These are phyloP conservation scores for Lasioglossum calceatum DNA, from an alignment of 2,888 invertebrate species.

Conservation along the genomic window DNA sequence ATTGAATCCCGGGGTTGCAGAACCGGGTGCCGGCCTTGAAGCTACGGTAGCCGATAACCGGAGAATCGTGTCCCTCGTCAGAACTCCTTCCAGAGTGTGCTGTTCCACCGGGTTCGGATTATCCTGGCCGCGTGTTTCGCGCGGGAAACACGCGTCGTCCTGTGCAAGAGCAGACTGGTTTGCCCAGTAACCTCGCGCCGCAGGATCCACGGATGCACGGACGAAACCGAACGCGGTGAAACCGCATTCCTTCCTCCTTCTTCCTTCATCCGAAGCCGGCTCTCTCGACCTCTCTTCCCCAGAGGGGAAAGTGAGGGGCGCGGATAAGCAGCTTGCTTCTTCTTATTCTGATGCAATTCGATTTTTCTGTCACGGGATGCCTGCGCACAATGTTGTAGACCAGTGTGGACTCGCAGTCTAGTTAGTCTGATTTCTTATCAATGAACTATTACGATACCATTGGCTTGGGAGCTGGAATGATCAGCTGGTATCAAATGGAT, in stretches of 20 bases:
- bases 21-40: constrained; percentile 47
- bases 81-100: constrained; percentile 4
- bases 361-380: neutral
- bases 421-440: neutral
- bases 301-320: constrained; percentile 43
- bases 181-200: constrained; percentile 79
- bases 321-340: neutral
- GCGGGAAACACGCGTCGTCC: constrained; percentile 66
- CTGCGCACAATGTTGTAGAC: neutral
- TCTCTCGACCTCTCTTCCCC: constrained; percentile 25
- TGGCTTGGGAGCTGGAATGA: neutral
- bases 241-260: constrained; percentile 76
- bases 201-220: constrained; percentile 68
- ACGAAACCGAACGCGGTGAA: constrained; percentile 66
- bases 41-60: constrained; percentile 45
- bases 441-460: neutral
- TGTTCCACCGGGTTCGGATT: constrained; percentile 48
- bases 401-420: too few relatives aligned
- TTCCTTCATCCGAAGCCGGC: constrained; percentile 44
- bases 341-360: neutral
- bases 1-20: constrained; percentile 36
- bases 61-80: constrained; percentile 20
- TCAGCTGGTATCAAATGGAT: neutral
- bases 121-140: constrained; percentile 40
- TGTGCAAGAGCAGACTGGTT: constrained; percentile 73